Percentiles rank a stretch among this genome's conserved stretches.
Evolutionary conservation across 2,888 invertebrate genomes (phyloP).

Genomic region (Drosophila yooni): DNA sequence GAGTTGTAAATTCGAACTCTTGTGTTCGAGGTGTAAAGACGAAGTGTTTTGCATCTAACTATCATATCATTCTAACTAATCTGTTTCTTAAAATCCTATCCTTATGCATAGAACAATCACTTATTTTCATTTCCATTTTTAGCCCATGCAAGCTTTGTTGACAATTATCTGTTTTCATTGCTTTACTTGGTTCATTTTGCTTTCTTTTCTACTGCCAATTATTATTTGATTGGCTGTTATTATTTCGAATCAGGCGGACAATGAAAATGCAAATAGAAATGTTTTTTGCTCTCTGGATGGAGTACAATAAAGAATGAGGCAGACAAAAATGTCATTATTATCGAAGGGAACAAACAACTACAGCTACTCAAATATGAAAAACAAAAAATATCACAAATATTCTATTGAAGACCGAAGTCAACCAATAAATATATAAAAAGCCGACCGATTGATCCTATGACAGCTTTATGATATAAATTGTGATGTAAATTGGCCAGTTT

Average conservation of each 20-base stretch:
- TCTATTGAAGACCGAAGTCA: background rate
- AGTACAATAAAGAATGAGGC: background rate
- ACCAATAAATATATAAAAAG: background rate
- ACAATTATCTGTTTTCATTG: no score
- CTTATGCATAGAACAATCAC: no score
- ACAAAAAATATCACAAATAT: background rate
- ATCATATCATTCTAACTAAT: no score
- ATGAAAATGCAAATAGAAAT: background rate
- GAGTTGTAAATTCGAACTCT: no score
- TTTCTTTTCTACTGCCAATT: background rate
- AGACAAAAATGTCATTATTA: constrained; percentile 16
- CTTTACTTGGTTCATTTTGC: no score
- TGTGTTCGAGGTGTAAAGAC: no score
- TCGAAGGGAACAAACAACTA: constrained; percentile 51
- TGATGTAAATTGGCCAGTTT: no score
- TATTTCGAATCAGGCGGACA: background rate
- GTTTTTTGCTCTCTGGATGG: background rate
- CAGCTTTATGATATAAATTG: background rate
- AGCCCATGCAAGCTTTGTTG: no score
- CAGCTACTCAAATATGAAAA: constrained; percentile 22
- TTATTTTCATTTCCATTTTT: no score
- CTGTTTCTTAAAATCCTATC: no score
- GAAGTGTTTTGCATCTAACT: no score
- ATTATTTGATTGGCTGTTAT: no score
- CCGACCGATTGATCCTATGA: background rate